Conservation (phyloP, 2,888 invertebrate species). For the Tinea pellionella region DNA sequence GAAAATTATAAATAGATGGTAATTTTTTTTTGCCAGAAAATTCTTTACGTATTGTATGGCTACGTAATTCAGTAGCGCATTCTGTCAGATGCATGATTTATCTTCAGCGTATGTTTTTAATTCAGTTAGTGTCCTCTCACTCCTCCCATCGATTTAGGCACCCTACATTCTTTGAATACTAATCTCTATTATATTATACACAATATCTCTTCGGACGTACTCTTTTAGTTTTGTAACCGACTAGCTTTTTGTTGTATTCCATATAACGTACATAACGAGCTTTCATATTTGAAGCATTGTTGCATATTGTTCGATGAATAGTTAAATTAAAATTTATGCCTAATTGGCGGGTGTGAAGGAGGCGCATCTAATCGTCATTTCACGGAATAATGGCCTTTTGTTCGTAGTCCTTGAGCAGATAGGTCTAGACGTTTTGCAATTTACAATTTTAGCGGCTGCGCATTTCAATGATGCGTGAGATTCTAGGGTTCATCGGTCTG, state of each 20-base stretch:
- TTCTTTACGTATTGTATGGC: neutral
- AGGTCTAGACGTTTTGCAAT: slow-evolving; percentile 58
- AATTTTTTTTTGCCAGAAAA: neutral
- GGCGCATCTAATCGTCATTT: slow-evolving; percentile 42
- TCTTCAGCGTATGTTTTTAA: neutral
- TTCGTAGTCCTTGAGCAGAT: slow-evolving; percentile 43
- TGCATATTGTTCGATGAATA: neutral
- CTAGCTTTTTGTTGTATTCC: no score
- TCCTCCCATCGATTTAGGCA: slow-evolving; percentile 5
- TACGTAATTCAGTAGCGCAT: neutral
- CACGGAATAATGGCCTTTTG: slow-evolving; percentile 35
- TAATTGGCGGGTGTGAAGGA: slow-evolving; percentile 20
- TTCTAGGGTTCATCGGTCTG: slow-evolving; percentile 54
- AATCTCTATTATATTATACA: neutral
- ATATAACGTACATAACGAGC: no score
- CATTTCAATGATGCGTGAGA: slow-evolving; percentile 58
- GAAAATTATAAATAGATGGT: slow-evolving; percentile 3
- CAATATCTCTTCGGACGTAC: neutral
- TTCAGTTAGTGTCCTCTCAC: neutral
- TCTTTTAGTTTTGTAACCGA: no score
- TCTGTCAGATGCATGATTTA: neutral
- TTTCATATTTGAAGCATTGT: neutral
- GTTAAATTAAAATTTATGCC: neutral
- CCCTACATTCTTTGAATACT: slow-evolving; percentile 2
- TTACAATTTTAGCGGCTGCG: slow-evolving; percentile 58